A percentile compares a stretch with the other conserved stretches of the same genome.
Conservation (phyloP, 2,113 vertebrate species). For the Peucedramus taeniatus region DNA sequence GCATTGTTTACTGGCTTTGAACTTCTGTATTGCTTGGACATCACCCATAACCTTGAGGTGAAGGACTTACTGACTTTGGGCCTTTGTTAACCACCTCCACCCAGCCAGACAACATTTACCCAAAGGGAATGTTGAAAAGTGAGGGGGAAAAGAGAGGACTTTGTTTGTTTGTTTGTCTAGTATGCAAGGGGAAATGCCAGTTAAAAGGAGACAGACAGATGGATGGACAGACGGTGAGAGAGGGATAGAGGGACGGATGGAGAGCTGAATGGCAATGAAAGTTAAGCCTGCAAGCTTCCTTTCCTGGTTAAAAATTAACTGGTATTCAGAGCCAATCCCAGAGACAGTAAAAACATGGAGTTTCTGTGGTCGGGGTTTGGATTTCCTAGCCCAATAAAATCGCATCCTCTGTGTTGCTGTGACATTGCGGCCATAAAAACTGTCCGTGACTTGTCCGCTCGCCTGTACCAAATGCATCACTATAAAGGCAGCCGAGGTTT, state of each 20-base stretch:
- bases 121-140: slow-evolving; percentile 9
- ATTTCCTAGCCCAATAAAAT: slow-evolving; percentile 92
- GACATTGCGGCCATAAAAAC: slow-evolving; percentile 93
- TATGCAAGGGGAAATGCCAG: not conserved
- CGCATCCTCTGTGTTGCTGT: slow-evolving; percentile 89
- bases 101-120: slow-evolving; percentile 24
- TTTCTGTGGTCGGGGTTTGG: slow-evolving; percentile 83
- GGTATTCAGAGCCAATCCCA: slow-evolving; percentile 64
- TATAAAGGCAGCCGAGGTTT: slow-evolving; percentile 87
- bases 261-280: slow-evolving; percentile 12
- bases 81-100: slow-evolving; percentile 68
- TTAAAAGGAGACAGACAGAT: slow-evolving; percentile 34
- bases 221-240: slow-evolving; percentile 2
- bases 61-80: slow-evolving; percentile 64
- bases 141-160: not conserved
- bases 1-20: slow-evolving; percentile 80
- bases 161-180: slow-evolving; percentile 62
- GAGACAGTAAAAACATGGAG: slow-evolving; percentile 75
- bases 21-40: slow-evolving; percentile 80
- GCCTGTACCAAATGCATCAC: slow-evolving; percentile 82
- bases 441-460: slow-evolving; percentile 84
- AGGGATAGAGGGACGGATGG: not conserved
- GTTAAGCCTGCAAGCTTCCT: slow-evolving; percentile 68
- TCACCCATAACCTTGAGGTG: slow-evolving; percentile 82
- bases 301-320: slow-evolving; percentile 80